Evolutionary conservation across 1,140 invertebrate species (phyloP), one percentile per base, ranked within the genome.

Genomic region (Reticulitermes speratus): DNA sequence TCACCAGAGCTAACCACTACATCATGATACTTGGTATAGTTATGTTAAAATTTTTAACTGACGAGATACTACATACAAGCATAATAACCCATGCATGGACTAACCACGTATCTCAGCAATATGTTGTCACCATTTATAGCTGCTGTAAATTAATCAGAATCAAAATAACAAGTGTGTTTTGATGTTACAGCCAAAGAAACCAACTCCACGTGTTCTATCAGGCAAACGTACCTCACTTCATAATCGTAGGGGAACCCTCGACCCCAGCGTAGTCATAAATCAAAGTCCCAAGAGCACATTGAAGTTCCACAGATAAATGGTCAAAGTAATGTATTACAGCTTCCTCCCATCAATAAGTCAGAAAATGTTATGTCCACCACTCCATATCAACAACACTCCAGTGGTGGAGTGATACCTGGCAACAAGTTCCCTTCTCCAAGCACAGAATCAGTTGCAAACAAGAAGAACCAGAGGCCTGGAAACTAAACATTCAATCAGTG

Each of bases 111-210:
- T 48, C 45, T 48, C 9, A 48, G 45, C 45, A 48, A 55, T 55
- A 55, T 21, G 52, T 55, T 55, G 9, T 48, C 2, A 9, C 45
- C 45, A 48, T 48, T 48, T 48, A 48, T 16, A 48, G 45, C 14
- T 48, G 9, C 52, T 19, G 19, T 55, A 55, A 21, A 55, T 12
- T 30, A 30, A 75, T 75, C 8, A 30, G 11, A 75, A 75, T 30
- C 25, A 8, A 30, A 75, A 45, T 83, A 44, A 25, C 38, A 83
- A 44, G 1, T 83, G 44, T 38, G 11, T 44, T 83, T 44, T 45
- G 19, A 32, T 84, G 83, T 86, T 84, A 85, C 81, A 87, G 86
- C 84, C 87, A 75, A 88, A 88, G 83, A 84, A 65, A n/a, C 38
- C 21, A 85, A 44, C 84, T 44, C 59, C 87, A 55, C 69, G 87